Evolutionary conservation across 1,140 invertebrate species (phyloP), one percentile per base, ranked within the genome.

Genomic region (Cepaea nemoralis): DNA sequence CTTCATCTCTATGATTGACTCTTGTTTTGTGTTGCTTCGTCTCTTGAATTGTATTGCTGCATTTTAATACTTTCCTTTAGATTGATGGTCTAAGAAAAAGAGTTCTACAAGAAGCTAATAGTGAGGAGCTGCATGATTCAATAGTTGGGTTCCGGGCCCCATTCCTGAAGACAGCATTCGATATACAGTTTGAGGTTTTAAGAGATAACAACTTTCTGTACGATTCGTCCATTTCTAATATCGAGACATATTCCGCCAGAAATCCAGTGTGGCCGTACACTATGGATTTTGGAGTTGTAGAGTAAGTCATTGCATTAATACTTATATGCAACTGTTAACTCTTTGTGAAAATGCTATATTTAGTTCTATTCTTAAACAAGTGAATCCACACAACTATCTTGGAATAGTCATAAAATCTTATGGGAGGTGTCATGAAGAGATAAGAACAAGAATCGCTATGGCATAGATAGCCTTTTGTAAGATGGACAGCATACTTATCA

Each of bases 261-360:
- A 31, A 14, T 10, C 75, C 75, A 27, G 33, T 77, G 75, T 77
- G 75, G 75, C 75, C 75, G 22, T 77, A 39, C 75, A 77, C 75
- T 37, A 31, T 77, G n/a, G 48, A 77, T n/a, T 77, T 24, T 27
- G n/a, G 19, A 37, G 35, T 77, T 8, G 40, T 19, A 27, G n/a
- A 16, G 73, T 75, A 31, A 45, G 73, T 35, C 45, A 8, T 19
- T 48, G 45, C 8, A n/a, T n/a, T n/a, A n/a, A n/a, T n/a, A n/a
- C n/a, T n/a, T n/a, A n/a, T n/a, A n/a, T n/a, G 50, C 19, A 55
- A 55, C n/a, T 24, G 50, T 55, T 22, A 55, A 24, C 3, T 55
- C 50, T 55, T 14, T 10, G 42, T 10, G 19, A 19, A 55, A 22
- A 22, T 55, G 50, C 50, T 55, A 55, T 45, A 10, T 45, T 8